Percentiles rank a stretch among this genome's conserved stretches.
Conservation (phyloP, 2,113 vertebrate species). For the Syngnathus scovelli region DNA sequence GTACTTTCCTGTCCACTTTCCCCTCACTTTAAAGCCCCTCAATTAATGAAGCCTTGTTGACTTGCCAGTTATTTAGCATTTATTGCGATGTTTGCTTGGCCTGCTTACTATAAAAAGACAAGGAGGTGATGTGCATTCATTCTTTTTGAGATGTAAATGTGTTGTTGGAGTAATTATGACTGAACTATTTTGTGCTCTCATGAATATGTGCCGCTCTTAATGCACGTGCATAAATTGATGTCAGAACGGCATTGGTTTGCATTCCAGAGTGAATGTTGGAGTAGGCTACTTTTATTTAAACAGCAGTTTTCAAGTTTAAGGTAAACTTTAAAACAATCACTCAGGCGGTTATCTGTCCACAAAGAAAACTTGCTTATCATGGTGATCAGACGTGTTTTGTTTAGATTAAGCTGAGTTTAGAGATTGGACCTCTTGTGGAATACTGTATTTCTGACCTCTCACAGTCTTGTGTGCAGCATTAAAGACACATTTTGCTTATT, state of each 20-base stretch:
- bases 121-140: slow-evolving; percentile 7
- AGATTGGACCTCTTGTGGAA: background rate
- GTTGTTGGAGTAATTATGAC: background rate
- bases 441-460: background rate
- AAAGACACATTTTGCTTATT: background rate
- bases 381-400: background rate
- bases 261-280: background rate
- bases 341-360: background rate
- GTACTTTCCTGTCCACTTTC: slow-evolving; percentile 18
- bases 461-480: background rate
- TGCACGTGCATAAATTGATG: background rate
- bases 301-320: background rate
- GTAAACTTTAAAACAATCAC: background rate
- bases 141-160: slow-evolving; percentile 16
- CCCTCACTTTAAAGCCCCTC: slow-evolving; percentile 3
- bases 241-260: background rate
- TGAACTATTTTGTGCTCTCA: background rate
- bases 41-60: slow-evolving; percentile 17
- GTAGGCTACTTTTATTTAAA: background rate
- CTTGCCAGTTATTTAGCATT: slow-evolving; percentile 11
- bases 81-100: slow-evolving; percentile 19
- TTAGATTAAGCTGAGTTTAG: background rate
- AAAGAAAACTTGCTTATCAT: background rate
- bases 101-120: slow-evolving; percentile 25
- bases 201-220: background rate